These are phyloP conservation scores for Alloplasta piceator DNA, from an alignment of 2,888 invertebrate species.

Conservation along the genomic window DNA sequence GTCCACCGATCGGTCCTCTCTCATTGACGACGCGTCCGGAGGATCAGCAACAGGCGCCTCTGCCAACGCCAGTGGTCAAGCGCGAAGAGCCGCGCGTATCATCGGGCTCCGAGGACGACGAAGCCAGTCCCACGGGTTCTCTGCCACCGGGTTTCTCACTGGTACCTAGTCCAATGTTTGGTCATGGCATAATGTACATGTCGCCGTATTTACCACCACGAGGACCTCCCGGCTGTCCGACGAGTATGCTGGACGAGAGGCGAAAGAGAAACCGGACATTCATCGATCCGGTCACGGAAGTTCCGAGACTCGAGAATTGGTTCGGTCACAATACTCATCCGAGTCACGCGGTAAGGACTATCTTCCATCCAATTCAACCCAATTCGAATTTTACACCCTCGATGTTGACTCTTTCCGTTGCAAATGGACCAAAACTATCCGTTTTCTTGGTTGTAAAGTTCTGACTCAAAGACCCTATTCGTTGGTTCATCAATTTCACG, in stretches of 20 bases:
- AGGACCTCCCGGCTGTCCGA: slow-evolving; percentile 79
- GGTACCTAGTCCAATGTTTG: slow-evolving; percentile 94
- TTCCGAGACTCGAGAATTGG: slow-evolving; percentile 97
- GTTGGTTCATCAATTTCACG: neutral
- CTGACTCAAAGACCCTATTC: too few species aligned
- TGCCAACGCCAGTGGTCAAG: slow-evolving; percentile 78
- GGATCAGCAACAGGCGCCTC: slow-evolving; percentile 77
- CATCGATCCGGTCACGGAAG: slow-evolving; percentile 99
- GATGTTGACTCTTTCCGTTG: too few species aligned
- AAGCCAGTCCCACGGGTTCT: slow-evolving; percentile 83
- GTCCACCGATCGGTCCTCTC: slow-evolving; percentile 78
- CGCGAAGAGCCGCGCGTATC: slow-evolving; percentile 80
- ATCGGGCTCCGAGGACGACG: slow-evolving; percentile 85
- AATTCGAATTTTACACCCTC: neutral
- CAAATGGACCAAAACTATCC: too few species aligned
- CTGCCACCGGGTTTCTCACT: slow-evolving; percentile 89
- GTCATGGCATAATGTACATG: slow-evolving; percentile 96
- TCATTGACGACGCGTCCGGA: slow-evolving; percentile 81
- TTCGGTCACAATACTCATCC: slow-evolving; percentile 99
- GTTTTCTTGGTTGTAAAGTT: too few species aligned
- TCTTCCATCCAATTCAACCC: too few species aligned
- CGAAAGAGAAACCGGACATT: slow-evolving; percentile 98
- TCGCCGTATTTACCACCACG: slow-evolving; percentile 91
- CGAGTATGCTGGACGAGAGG: slow-evolving; percentile 90
- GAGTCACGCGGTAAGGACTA: slow-evolving; percentile 88